phyloP scores from a whole-genome alignment of 1,140 invertebrate species.

The Dicyema japonicum region DNA sequence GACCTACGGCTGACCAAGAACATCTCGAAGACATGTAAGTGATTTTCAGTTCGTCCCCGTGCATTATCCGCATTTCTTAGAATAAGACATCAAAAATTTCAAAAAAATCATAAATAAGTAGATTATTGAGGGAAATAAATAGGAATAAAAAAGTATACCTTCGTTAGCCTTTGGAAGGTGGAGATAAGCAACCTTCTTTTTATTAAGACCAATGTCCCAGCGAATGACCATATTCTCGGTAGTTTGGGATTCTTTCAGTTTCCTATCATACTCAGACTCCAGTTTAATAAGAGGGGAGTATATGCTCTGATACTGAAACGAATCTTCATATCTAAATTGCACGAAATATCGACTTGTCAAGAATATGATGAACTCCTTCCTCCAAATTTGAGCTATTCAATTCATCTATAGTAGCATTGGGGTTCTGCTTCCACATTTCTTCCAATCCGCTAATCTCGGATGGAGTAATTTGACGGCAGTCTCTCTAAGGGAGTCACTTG shows the following conservation, averaged over 20 bases:
- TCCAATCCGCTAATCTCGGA: conserved; percentile 86
- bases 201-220: conserved; percentile 89
- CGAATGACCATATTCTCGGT: conserved; percentile 88
- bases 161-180: conserved; percentile 81
- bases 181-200: conserved; percentile 77
- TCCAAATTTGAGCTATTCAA: conserved; percentile 81
- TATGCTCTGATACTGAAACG: conserved; percentile 90
- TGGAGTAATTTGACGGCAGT: conserved; percentile 57
- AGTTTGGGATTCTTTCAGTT: conserved; percentile 81
- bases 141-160: conserved; percentile 24
- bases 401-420: conserved; percentile 80
- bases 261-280: conserved; percentile 90
- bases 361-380: conserved; percentile 72
- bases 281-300: conserved; percentile 80
- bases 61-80: conserved; percentile 84
- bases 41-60: conserved; percentile 72
- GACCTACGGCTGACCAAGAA: conserved; percentile 58
- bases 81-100: background rate
- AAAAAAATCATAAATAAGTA: background rate
- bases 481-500: conserved; percentile 70
- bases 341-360: conserved; percentile 10
- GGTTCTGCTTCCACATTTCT: conserved; percentile 90
- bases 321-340: conserved; percentile 54
- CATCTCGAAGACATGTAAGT: conserved; percentile 60
- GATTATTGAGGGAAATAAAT: too few species aligned